Evolutionary conservation across 2,113 vertebrate genomes (phyloP), one percentile per base, ranked within the genome.

Genomic region (Rhizomys pruinosus): DNA sequence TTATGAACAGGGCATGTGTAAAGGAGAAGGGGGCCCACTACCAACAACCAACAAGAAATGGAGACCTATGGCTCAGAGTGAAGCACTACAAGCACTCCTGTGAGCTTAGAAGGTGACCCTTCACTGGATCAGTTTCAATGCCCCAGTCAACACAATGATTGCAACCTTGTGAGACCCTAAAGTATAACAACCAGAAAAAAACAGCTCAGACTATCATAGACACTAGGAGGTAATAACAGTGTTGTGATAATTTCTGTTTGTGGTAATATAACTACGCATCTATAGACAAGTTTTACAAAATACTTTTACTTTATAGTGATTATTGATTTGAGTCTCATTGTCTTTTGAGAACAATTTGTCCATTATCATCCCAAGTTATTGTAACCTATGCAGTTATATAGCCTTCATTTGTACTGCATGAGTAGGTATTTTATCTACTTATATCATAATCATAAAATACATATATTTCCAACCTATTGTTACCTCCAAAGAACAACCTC

Each of bases 341-440:
- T 15, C 22, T 82, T 93, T 86, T 52, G 37, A n/a, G 34, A 88
- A 39, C 22, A 13, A 93, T 59, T 87, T 84, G 85, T 63, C 63
- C 32, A 5, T 44, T 91, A 71, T 27, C 77, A 74, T 87, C 89
- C 57, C 22, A 82, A 59, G 78, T 88, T 86, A 82, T 61, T 34
- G 73, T 81, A 82, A 85, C 44, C 37, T 77, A 10, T 72, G 27
- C 39, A 64, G 73, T 92, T 93, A 78, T 32, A 72, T 19, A 47
- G 47, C 29, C 80, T 84, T 72, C 69, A 44, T 37, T 37, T 71
- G 3, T 13, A 79, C n/a, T 39, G 25, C 25, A 71, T 34, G 7
- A 94, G 10, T 72, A 69, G 10, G 10, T 34, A 85, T 77, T 94
- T 90, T 77, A 87, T 77, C 15, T 81, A 80, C 8, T 69, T 5